phyloP scores from a whole-genome alignment of 2,888 invertebrate genomes.

The Sycophila texana region DNA sequence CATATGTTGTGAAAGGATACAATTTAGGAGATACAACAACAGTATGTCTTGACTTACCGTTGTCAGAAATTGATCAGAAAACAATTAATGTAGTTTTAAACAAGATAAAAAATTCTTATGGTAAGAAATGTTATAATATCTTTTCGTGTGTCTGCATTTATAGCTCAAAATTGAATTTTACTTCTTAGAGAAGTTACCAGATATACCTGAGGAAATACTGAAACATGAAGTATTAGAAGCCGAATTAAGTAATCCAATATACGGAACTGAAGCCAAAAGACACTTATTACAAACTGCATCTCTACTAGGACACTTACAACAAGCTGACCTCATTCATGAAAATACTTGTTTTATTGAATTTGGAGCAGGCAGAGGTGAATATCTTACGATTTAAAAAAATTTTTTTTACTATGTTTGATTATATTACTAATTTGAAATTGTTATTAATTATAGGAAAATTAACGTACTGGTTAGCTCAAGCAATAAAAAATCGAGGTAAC shows the following conservation, averaged over 20 bases:
- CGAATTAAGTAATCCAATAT: slow-evolving; percentile 77
- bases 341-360: slow-evolving; percentile 88
- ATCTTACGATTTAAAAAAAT: not conserved
- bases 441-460: slow-evolving; percentile 80
- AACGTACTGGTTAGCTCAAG: slow-evolving; percentile 85
- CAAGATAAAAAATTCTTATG: slow-evolving; percentile 68
- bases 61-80: slow-evolving; percentile 64
- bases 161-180: slow-evolving; percentile 19
- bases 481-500: slow-evolving; percentile 76
- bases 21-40: slow-evolving; percentile 74
- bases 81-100: slow-evolving; percentile 63
- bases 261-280: slow-evolving; percentile 81
- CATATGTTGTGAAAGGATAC: slow-evolving; percentile 78
- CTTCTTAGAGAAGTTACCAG: slow-evolving; percentile 67
- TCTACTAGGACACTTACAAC: slow-evolving; percentile 83
- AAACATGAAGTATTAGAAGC: slow-evolving; percentile 76
- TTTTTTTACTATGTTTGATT: slow-evolving; percentile 11
- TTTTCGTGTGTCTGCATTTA: not conserved
- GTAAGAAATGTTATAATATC: slow-evolving; percentile 59
- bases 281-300: slow-evolving; percentile 89
- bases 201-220: slow-evolving; percentile 73
- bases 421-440: not conserved
- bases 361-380: slow-evolving; percentile 92
- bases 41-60: slow-evolving; percentile 59
- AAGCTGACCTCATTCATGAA: slow-evolving; percentile 79